Evolutionary conservation across 2,113 vertebrate species (phyloP).

Genomic region (Zosterops lateralis): DNA sequence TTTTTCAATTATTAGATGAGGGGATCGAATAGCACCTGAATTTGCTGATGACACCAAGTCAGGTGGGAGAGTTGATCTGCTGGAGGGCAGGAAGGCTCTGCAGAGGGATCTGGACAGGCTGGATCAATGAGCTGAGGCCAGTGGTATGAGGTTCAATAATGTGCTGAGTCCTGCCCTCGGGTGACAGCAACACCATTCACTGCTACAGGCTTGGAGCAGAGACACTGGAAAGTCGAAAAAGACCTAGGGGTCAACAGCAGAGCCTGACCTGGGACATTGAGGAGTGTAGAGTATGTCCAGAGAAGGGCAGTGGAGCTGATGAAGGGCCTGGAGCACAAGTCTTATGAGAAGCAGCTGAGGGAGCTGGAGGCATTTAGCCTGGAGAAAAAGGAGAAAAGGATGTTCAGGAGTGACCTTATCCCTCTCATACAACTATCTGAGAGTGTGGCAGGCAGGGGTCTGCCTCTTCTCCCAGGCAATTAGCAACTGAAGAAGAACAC

Average conservation of each 20-base stretch:
- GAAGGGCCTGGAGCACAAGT: neutral
- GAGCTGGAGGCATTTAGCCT: neutral
- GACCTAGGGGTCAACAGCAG: neutral
- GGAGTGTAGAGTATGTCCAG: neutral
- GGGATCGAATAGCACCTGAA: neutral
- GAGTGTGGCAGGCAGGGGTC: neutral
- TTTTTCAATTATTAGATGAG: neutral
- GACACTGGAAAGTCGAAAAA: neutral
- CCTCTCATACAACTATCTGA: neutral
- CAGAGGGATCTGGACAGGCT: neutral
- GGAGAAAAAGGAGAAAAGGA: neutral
- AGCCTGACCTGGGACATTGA: neutral
- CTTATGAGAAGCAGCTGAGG: neutral
- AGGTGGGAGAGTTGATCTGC: neutral
- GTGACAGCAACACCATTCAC: neutral
- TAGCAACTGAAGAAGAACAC: neutral
- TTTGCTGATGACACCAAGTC: rapidly evolving
- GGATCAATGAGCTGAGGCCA: neutral
- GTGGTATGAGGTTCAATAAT: neutral
- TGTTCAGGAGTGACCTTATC: neutral
- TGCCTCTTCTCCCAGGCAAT: neutral
- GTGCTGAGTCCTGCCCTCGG: neutral
- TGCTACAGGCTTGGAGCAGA: neutral
- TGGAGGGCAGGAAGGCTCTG: neutral
- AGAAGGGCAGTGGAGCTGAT: neutral